Percentiles rank a stretch among this genome's conserved stretches.
Evolutionary conservation across 2,888 invertebrate species (phyloP).

Genomic region (Platycheirus rosarum): DNA sequence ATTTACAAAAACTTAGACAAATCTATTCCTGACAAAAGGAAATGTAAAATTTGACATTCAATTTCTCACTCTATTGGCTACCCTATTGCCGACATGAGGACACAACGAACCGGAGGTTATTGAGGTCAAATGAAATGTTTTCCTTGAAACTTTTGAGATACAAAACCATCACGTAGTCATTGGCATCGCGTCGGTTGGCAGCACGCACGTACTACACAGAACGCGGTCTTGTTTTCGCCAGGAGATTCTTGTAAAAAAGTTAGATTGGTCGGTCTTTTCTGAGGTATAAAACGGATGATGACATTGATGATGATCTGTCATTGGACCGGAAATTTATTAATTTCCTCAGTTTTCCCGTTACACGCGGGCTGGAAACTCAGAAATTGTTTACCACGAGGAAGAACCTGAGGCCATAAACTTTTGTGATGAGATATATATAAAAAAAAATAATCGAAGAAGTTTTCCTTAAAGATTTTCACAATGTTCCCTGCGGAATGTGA

Average conservation of each 20-base stretch:
- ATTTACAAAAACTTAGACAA: neutral
- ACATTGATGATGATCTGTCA: constrained; percentile 71
- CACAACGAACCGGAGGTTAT: constrained; percentile 45
- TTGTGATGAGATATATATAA: constrained; percentile 9
- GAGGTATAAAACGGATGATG: constrained; percentile 46
- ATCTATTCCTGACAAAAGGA: neutral
- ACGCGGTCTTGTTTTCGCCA: constrained; percentile 29
- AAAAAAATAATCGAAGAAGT: constrained; percentile 59
- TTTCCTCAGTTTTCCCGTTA: constrained; percentile 52
- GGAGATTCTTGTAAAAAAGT: constrained; percentile 29
- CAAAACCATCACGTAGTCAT: constrained; percentile 8
- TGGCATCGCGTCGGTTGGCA: neutral
- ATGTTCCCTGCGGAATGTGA: neutral
- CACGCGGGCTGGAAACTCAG: neutral
- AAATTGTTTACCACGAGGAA: neutral
- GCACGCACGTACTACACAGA: constrained; percentile 32
- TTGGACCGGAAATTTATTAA: constrained; percentile 65
- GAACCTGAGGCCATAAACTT: constrained; percentile 22
- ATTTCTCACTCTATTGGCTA: constrained; percentile 30
- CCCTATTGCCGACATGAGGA: constrained; percentile 23
- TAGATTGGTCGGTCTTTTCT: constrained; percentile 34
- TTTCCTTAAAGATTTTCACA: constrained; percentile 39
- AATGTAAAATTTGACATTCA: neutral
- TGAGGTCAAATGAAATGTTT: constrained; percentile 65
- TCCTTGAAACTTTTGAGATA: constrained; percentile 61